A percentile compares a stretch with the other conserved stretches of the same genome.
These are phyloP conservation scores for Plecturocebus donacophilus DNA, from an alignment of 2,113 vertebrate species.

Conservation along the genomic window DNA sequence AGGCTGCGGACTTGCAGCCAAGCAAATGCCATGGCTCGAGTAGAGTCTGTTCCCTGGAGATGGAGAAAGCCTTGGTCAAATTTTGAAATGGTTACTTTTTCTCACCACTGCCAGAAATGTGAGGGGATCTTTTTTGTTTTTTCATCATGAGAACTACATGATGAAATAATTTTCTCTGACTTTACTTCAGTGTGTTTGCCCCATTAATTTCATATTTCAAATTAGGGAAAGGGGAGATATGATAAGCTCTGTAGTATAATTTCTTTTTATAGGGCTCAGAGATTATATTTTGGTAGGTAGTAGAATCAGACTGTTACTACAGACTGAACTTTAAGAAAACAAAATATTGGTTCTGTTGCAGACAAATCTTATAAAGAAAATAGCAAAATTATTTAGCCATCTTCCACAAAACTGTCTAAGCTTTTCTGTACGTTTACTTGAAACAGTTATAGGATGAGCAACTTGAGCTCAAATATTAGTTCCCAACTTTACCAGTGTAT, in stretches of 20 bases:
- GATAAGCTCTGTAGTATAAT: neutral
- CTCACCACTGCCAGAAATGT: neutral
- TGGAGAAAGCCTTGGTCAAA: neutral
- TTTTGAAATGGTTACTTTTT: neutral
- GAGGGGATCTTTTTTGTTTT: neutral
- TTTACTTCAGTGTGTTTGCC: neutral
- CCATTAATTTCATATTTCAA: neutral
- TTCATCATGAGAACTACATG: neutral
- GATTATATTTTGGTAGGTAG: neutral
- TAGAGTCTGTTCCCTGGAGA: neutral
- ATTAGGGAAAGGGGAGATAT: neutral
- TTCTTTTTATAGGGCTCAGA: neutral
- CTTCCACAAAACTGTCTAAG: neutral
- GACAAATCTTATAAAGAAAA: neutral
- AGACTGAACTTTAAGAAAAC: slow-evolving; percentile 12
- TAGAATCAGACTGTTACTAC: neutral
- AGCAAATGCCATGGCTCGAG: neutral
- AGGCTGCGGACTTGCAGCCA: neutral
- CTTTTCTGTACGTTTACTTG: neutral
- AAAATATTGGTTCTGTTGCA: slow-evolving; percentile 4
- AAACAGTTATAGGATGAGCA: neutral
- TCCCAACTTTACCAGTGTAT: neutral
- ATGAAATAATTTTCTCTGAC: neutral
- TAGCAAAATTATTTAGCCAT: neutral
- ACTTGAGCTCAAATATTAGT: neutral